Percentiles rank a stretch among this genome's conserved stretches.
Conservation (phyloP, 2,888 invertebrate genomes). For the Thyatira batis region DNA sequence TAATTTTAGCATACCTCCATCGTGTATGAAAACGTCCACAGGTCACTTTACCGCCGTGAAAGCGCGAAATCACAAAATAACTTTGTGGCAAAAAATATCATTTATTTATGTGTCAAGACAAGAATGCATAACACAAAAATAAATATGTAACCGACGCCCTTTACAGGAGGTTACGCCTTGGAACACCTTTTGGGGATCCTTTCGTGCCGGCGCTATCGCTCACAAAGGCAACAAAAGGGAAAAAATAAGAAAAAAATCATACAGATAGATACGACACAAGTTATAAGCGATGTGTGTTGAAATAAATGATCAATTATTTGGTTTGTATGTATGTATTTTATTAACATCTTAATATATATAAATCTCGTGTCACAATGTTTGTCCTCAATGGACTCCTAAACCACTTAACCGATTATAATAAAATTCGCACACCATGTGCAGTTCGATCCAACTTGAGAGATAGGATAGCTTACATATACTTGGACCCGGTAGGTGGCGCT, state of each 20-base stretch:
- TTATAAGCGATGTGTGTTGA: constrained; percentile 19
- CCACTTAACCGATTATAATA: no score
- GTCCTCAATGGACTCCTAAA: no score
- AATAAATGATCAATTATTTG: not conserved
- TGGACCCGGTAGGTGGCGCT: no score
- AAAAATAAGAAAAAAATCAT: constrained; percentile 66
- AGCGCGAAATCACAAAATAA: constrained; percentile 69
- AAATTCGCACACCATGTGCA: no score
- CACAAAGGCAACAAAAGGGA: constrained; percentile 77
- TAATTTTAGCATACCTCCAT: not conserved
- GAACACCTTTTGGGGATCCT: constrained; percentile 71
- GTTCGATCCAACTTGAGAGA: no score
- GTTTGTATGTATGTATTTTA: no score
- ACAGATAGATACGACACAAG: constrained; percentile 38
- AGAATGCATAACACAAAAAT: constrained; percentile 79
- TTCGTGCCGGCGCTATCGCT: constrained; percentile 78
- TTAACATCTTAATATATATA: no score
- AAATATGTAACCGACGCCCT: constrained; percentile 78
- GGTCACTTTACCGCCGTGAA: constrained; percentile 60
- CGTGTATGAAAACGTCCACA: not conserved
- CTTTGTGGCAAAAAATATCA: constrained; percentile 60
- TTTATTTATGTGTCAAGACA: constrained; percentile 77
- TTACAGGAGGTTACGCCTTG: constrained; percentile 70
- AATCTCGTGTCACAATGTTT: no score
- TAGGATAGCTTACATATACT: no score